phyloP scores from a whole-genome alignment of 1,140 invertebrate genomes.

The Idris sp. region DNA sequence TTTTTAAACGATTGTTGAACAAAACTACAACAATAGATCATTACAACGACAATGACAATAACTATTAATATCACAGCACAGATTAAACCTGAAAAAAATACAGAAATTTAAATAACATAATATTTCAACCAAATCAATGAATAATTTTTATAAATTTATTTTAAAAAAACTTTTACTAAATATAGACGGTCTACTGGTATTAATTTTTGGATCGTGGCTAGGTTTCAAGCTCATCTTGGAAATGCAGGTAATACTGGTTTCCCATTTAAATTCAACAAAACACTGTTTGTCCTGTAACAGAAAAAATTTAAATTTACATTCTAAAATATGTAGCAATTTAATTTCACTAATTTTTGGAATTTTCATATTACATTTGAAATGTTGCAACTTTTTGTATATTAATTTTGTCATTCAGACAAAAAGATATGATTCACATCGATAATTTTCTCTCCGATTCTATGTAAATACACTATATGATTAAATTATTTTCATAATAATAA shows the following conservation, averaged over 20 bases:
- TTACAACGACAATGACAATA: conserved; percentile 36
- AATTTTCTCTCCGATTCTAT: too few species aligned
- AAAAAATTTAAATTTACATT: conserved; percentile 8
- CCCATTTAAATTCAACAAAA: conserved; percentile 43
- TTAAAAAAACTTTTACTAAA: conserved; percentile 30
- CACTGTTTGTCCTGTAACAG: conserved; percentile 46
- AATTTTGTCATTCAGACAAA: too few species aligned
- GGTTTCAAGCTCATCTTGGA: conserved; percentile 36
- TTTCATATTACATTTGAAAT: too few species aligned
- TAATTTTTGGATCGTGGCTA: not conserved
- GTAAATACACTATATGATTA: too few species aligned
- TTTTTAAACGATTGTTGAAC: conserved; percentile 19
- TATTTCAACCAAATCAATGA: too few species aligned
- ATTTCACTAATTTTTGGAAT: too few species aligned
- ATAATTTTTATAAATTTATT: too few species aligned
- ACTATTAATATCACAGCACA: conserved; percentile 47
- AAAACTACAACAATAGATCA: conserved; percentile 45
- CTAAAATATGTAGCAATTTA: too few species aligned
- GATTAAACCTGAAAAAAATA: conserved; percentile 38
- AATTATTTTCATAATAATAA: too few species aligned
- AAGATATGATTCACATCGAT: too few species aligned
- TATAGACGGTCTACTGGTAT: conserved; percentile 26
- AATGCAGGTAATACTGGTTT: conserved; percentile 45
- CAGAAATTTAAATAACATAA: too few species aligned
- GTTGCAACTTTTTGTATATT: not conserved